A percentile compares a stretch with the other conserved stretches of the same genome.
phyloP scores from a whole-genome alignment of 1,140 invertebrate species.

The Aphaenogaster rudis region DNA sequence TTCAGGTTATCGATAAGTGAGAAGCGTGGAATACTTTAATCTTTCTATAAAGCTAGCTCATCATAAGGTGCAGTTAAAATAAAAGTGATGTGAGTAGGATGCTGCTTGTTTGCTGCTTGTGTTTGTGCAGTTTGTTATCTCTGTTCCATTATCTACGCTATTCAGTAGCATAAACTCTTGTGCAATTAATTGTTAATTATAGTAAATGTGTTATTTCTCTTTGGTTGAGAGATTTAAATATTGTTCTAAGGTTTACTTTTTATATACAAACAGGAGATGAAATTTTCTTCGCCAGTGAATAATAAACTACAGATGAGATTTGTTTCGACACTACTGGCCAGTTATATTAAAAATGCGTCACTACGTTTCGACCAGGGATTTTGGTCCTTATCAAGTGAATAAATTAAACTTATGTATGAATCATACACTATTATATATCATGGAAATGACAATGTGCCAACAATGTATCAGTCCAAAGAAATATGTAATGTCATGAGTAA shows the following conservation, averaged over 20 bases:
- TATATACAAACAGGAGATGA: neutral
- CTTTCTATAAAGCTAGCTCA: conserved; percentile 47
- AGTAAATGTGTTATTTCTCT: neutral
- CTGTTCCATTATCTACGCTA: neutral
- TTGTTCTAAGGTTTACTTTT: neutral
- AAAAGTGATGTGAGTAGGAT: conserved; percentile 67
- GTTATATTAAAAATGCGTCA: too few relatives aligned
- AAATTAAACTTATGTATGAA: too few relatives aligned
- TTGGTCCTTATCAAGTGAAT: too few relatives aligned
- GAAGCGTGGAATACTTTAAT: conserved; percentile 62
- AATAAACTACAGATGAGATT: too few relatives aligned
- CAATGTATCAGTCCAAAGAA: too few relatives aligned
- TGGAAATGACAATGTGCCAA: too few relatives aligned
- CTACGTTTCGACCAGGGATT: too few relatives aligned
- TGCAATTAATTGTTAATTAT: conserved; percentile 19
- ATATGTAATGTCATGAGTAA: too few relatives aligned
- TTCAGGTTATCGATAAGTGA: conserved; percentile 58
- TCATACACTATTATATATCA: too few relatives aligned
- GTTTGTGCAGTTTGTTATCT: conserved; percentile 4
- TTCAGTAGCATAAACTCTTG: neutral
- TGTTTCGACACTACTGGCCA: too few relatives aligned
- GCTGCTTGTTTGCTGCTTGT: neutral
- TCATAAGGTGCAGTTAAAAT: conserved; percentile 46
- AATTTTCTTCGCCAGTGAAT: neutral
- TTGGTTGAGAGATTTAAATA: neutral